Base-by-base conservation (phyloP, 2,888 invertebrate species). In the Deilephila elpenor region DNA sequence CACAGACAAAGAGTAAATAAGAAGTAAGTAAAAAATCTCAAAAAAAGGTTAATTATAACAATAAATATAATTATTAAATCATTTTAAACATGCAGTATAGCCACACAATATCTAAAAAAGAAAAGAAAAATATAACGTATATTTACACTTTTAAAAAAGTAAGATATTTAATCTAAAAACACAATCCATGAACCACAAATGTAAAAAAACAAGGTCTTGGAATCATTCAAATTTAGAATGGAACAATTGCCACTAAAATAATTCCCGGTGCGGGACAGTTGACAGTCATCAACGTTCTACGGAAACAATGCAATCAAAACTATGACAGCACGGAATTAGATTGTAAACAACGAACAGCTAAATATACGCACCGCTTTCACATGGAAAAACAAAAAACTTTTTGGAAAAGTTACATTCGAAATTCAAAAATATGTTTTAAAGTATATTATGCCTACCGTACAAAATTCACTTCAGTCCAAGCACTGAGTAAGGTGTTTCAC, bases 201-300 rank as follows among this genome's bases (percentile, higher is more conserved):
- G 44, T 44, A 44, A 44, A 44, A 44, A 44, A 44, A 44, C 14
- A 44, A 3, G 44, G 44, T 44, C 14, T 44, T 14, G 44, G 44
- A 14, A 44, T 2, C 44, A 44, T 60, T 60, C 29, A 60, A 29
- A 17, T 59, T 20, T 29, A 60, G 14, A 60, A 17, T 60, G 25
- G 44, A 64, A 64, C 51, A 51, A 51, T 44, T 56, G 56, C 3
- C 25, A 67, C 25, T 67, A 25, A 44, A 44, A 44, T 51, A 51
- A 67, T 67, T 37, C 20, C 37, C n/a, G 14, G 20, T 7, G n/a
- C 44, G 59, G 34, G 37, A 60, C 59, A 59, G 44, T 44, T 84
- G 83, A 81, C 77, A 79, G 82, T 84, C 82, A 84, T 79, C 75
- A 76, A 74, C 79, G 77, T 73, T 78, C 78, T 73, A 71, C 72